Base-by-base conservation (phyloP, 2,113 vertebrate species). In the Lamprologus callipterus region DNA sequence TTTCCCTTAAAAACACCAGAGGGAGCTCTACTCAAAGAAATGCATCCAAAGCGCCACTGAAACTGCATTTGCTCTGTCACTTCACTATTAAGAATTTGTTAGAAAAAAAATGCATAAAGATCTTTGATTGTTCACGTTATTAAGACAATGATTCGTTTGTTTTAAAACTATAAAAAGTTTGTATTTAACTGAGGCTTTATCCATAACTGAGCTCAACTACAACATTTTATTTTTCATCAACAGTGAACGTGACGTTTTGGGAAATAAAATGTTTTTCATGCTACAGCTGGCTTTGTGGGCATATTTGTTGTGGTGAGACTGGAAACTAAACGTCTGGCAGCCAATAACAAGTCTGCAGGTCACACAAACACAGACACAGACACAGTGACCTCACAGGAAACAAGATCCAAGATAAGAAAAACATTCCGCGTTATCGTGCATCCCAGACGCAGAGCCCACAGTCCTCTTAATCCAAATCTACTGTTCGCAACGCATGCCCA, bases 311-410 rank as follows among this genome's bases (percentile, higher is more conserved):
- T 5, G 10, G 19, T 55, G 19, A 81, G 40, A 42, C 21, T 23
- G 12, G 3, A 17, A 51, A 58, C 13, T 21, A 54, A 87, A 58
- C 54, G 5, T 81, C 45, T 40, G n/a, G 1, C 58, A 53, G n/a
- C 54, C 31, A 83, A 45, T 84, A 26, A 35, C 9, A 42, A 53
- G 16, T 31, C 51, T 31, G n/a, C 78, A 78, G 87, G 70, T 57
- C 78, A 21, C 47, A 68, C 68, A 35, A 6, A 8, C 5, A 10
- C 3, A 5, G 78, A 82, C 3, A 10, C 3, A 4, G 40, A 82
- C 2, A 3, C 5, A 21, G 80, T 89, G 89, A 91, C 85, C 55
- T 90, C 88, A 92, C 87, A 85, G 85, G 87, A 91, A 92, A 87
- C 81, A 54, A 85, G 85, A 75, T 85, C 75, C 87, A 63, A 85